Evolutionary conservation across 2,888 invertebrate species (phyloP), one percentile per base, ranked within the genome.

Genomic region (Pocota personata): DNA sequence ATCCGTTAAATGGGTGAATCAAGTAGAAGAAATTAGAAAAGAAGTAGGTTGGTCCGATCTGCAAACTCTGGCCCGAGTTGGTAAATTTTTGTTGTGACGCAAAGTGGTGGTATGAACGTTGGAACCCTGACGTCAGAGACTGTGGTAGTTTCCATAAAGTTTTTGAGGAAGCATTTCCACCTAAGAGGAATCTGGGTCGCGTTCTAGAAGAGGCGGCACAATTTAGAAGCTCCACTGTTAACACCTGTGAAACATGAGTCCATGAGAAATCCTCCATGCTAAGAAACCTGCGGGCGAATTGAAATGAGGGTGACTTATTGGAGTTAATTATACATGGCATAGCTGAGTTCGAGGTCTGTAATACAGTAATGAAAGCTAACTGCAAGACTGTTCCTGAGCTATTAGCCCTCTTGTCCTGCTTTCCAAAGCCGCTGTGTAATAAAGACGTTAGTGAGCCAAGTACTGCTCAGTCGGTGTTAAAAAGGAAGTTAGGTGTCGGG

Each of bases 291-390:
- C 35, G 40, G 27, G 67, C 67, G 37, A 67, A 52, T 24, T 67
- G 52, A 24, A 40, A 37, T 46, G 71, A 57, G 19, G 14, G 46
- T 32, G 46, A 57, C 46, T 21, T 71, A n/a, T 16, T 58, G 3
- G 40, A 62, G n/a, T 30, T 52, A 37, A 27, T 46, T 69, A 46
- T 78, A 35, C 58, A 67, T 66, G 66, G 48, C 35, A 46, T 66
- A 55, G 43, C 46, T 35, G 76, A 66, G 27, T 46, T 76, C 16
- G 57, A 57, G 4, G 46, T 46, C 19, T 46, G 30, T n/a, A 71
- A 57, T 21, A 32, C 69, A 57, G 66, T 48, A 10, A 72, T 60
- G 60, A 72, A 72, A 50, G 10, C 60, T 14, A 60, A 72, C 50
- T 72, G 60, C 37, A 60, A 60, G 50, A 60, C 60, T 21, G 50